Evolutionary conservation across 2,797 vertebrate genomes (phyloP), one percentile per base, ranked within the genome.

Genomic region (Acanthurus lineatus): DNA sequence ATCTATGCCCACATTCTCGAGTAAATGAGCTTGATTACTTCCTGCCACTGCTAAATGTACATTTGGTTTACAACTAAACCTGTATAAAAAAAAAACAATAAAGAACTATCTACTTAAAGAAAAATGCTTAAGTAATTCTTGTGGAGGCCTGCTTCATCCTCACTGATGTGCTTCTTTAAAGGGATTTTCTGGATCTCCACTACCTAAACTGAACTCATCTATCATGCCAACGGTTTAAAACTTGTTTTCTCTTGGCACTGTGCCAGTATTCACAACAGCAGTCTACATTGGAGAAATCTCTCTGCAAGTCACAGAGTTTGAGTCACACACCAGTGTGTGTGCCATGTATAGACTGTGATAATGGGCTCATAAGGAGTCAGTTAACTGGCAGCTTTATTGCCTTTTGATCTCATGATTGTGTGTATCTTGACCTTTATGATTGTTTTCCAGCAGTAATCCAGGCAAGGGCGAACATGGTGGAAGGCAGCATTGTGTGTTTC

Each of bases 221-320:
- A 73, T 58, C 75, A 74, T 71, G 71, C 68, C 57, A 81, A 71
- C 65, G 35, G 35, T 40, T 71, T 72, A 62, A 77, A 85, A 73
- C 65, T 49, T 71, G 64, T 73, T 78, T 87, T 88, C 67, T 86
- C 11, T 35, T 28, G 84, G 83, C 82, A 32, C 20, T 2, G 59
- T 83, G 89, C 82, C 87, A 91, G 56, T 40, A 79, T 88, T 91
- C 81, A 77, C 88, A 87, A 52, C 59, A 65, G 77, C 63, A 40
- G 73, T 72, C 77, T 28, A 85, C 64, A 79, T 63, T 53, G 69
- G 58, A 84, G 78, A 83, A 88, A 86, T 83, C 80, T 79, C 57
- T 69, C 40, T 38, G 71, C n/a, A 2, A 74, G 79, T 78, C 80
- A 71, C 22, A 63, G 81, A 73, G 65, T 81, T 68, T 60, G 52